These are phyloP conservation scores for Drosophila peninsularis DNA, from an alignment of 2,888 invertebrate species.

Conservation along the genomic window DNA sequence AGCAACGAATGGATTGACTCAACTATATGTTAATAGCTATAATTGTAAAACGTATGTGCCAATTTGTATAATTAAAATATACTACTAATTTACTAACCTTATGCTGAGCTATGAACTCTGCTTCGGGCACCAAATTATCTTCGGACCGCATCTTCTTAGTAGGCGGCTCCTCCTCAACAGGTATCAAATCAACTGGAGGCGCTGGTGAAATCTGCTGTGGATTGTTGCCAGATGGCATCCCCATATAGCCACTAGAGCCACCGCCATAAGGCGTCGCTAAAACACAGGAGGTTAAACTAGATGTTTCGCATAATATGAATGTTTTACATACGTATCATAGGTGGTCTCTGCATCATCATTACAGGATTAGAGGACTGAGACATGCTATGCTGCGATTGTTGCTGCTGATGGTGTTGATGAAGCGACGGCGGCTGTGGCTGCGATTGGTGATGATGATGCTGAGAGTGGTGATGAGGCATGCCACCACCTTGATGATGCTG, in stretches of 20 bases:
- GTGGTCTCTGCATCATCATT: conserved; percentile 85
- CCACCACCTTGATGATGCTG: conserved; percentile 62
- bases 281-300: neutral
- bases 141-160: conserved; percentile 95
- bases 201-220: conserved; percentile 83
- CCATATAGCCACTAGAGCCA: conserved; percentile 84
- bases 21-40: neutral
- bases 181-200: conserved; percentile 86
- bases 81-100: conserved; percentile 84
- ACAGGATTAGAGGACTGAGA: conserved; percentile 80
- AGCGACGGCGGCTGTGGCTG: conserved; percentile 52
- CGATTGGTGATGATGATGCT: conserved; percentile 60
- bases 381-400: conserved; percentile 70
- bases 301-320: neutral
- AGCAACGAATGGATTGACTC: neutral
- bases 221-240: conserved; percentile 79
- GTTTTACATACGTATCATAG: conserved; percentile 84
- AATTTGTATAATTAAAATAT: too few relatives aligned
- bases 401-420: conserved; percentile 53
- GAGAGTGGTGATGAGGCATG: conserved; percentile 69
- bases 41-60: too few relatives aligned
- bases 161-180: conserved; percentile 92
- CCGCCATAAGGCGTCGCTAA: conserved; percentile 84
- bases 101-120: conserved; percentile 90
- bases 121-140: conserved; percentile 96